Evolutionary conservation across 2,113 vertebrate species (phyloP).

Genomic region (Perca schrenkii): DNA sequence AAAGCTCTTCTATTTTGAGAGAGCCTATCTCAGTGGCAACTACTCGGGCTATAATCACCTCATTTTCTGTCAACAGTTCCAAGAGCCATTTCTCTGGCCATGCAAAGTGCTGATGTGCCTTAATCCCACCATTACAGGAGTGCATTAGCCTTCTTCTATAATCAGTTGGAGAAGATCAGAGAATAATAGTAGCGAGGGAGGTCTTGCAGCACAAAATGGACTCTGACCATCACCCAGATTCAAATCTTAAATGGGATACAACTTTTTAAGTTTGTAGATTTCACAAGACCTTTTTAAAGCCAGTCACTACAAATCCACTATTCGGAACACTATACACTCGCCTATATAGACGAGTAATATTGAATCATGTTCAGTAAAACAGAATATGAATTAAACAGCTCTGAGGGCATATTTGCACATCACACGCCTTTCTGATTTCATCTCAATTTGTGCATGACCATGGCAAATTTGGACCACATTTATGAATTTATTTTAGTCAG

Average conservation of each 20-base stretch:
- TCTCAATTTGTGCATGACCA: not conserved
- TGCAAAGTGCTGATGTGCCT: not conserved
- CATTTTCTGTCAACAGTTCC: constrained; percentile 16
- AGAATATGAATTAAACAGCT: not conserved
- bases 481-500: not conserved
- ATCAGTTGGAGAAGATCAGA: not conserved
- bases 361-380: not conserved
- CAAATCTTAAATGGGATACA: not conserved
- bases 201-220: not conserved
- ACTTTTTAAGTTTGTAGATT: not conserved
- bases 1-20: constrained; percentile 49
- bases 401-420: constrained; percentile 6
- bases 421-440: constrained; percentile 16
- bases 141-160: not conserved
- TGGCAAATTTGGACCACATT: not conserved
- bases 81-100: constrained; percentile 5
- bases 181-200: not conserved
- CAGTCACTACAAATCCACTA: not conserved
- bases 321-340: not conserved
- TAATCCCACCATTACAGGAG: constrained; percentile 8
- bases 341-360: not conserved
- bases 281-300: not conserved
- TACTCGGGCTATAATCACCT: not conserved
- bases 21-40: constrained; percentile 14
- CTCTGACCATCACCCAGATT: not conserved